Conservation (phyloP, 1,140 invertebrate genomes). For the Bombyx mori region DNA sequence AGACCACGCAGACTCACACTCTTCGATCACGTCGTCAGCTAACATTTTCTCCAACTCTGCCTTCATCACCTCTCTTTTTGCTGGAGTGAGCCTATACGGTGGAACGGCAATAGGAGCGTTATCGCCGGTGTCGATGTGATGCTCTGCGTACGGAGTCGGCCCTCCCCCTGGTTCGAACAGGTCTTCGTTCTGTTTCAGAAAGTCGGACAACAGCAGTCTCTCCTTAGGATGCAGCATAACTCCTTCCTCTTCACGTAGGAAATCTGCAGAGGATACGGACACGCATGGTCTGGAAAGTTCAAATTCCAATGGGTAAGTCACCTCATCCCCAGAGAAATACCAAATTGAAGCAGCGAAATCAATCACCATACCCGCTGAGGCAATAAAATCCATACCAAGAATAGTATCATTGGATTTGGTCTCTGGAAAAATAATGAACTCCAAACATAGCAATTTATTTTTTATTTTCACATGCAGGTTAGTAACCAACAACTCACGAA, state of each 20-base stretch:
- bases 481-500: not conserved
- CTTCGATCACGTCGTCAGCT: not conserved
- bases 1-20: too few relatives aligned
- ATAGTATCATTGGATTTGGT: conserved; percentile 9
- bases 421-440: conserved; percentile 8
- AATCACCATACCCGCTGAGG: conserved; percentile 4
- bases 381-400: conserved; percentile 11
- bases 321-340: not conserved
- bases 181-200: not conserved
- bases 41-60: conserved; percentile 3
- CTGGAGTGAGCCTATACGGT: not conserved
- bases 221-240: not conserved
- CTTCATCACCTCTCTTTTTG: conserved; percentile 1
- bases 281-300: not conserved
- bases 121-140: too few relatives aligned
- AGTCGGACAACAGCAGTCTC: not conserved
- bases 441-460: not conserved
- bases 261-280: not conserved
- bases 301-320: conserved; percentile 1
- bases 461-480: conserved; percentile 1
- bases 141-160: too few relatives aligned
- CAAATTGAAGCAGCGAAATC: conserved; percentile 8
- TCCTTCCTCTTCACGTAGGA: not conserved
- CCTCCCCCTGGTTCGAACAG: not conserved
- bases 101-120: too few relatives aligned